phyloP scores from a whole-genome alignment of 2,888 invertebrate species.

The Argyresthia goedartella region DNA sequence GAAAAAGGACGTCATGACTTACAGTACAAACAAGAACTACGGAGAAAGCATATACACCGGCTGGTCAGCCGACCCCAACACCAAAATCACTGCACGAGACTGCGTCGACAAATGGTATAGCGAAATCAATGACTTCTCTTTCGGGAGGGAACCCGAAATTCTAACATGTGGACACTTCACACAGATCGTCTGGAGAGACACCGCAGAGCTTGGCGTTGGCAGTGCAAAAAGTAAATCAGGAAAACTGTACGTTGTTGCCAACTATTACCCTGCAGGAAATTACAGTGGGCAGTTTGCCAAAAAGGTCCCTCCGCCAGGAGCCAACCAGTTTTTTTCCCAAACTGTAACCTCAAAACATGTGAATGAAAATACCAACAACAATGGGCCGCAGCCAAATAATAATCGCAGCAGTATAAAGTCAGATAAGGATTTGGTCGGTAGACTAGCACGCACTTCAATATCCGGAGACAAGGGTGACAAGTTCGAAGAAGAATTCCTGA shows the following conservation, averaged over 20 bases:
- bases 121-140: constrained; percentile 78
- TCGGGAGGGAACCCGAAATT: constrained; percentile 75
- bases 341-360: no score
- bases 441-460: constrained; percentile 41
- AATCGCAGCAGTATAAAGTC: constrained; percentile 42
- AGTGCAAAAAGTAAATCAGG: constrained; percentile 81
- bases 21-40: constrained; percentile 74
- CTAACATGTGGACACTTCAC: constrained; percentile 78
- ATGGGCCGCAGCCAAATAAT: constrained; percentile 33
- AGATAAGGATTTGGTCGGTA: constrained; percentile 46
- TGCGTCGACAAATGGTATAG: constrained; percentile 83
- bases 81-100: constrained; percentile 75
- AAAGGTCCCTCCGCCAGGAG: constrained; percentile 75
- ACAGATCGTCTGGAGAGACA: constrained; percentile 87
- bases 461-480: constrained; percentile 29
- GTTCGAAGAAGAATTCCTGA: constrained; percentile 80
- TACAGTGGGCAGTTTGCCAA: constrained; percentile 77
- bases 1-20: constrained; percentile 73
- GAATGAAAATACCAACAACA: constrained; percentile 15
- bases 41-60: constrained; percentile 81
- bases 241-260: constrained; percentile 86
- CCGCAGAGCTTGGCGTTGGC: constrained; percentile 81
- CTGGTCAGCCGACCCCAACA: constrained; percentile 75
- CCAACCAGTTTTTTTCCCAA: constrained; percentile 32
- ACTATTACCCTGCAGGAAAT: constrained; percentile 88